Percentiles rank a stretch among this genome's conserved stretches.
phyloP scores from a whole-genome alignment of 2,888 invertebrate species.

The Cantharis rustica region DNA sequence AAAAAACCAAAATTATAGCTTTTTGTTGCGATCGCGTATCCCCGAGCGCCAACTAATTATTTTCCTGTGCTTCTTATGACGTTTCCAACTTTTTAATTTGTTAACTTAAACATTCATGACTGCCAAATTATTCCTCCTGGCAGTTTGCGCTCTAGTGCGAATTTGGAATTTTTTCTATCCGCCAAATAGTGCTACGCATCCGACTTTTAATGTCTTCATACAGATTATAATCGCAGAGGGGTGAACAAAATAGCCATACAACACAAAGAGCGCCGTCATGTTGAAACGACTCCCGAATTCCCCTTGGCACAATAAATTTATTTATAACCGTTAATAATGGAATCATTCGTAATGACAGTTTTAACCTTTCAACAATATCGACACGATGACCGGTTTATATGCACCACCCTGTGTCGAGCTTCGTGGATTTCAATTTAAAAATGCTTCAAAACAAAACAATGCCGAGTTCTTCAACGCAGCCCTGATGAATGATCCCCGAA shows the following conservation, averaged over 20 bases:
- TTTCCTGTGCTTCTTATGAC: conserved; percentile 2
- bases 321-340: background rate
- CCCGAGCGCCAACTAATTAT: conserved; percentile 6
- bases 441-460: background rate
- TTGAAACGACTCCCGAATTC: background rate
- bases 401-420: background rate
- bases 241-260: background rate
- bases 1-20: conserved; percentile 1
- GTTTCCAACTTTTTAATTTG: conserved; percentile 7
- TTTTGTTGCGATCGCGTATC: background rate
- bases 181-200: background rate
- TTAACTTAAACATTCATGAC: conserved; percentile 11
- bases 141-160: background rate
- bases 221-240: background rate
- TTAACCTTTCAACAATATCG: background rate
- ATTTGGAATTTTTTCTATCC: background rate
- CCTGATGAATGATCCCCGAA: background rate
- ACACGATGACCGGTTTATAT: background rate
- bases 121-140: conserved; percentile 1
- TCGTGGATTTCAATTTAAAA: background rate
- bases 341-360: background rate
- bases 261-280: background rate
- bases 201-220: background rate
- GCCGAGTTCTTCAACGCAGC: background rate
- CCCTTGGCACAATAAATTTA: background rate